Percentiles rank a stretch among this genome's conserved stretches.
Evolutionary conservation across 1,140 invertebrate genomes (phyloP).

Genomic region (Lepeophtheirus salmonis): DNA sequence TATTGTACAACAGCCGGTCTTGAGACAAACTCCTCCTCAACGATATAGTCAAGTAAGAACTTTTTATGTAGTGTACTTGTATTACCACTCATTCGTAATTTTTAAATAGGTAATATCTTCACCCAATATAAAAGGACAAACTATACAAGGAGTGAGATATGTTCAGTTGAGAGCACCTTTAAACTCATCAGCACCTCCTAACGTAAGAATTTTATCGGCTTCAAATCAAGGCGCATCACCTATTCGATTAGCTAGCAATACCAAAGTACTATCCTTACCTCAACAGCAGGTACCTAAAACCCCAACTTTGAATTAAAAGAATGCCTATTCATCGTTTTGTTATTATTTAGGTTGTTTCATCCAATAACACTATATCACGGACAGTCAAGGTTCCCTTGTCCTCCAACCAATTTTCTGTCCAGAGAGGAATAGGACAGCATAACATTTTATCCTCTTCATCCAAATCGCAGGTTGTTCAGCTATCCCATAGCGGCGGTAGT

Average conservation of each 20-base stretch:
- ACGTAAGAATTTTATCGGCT: no score
- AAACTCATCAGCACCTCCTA: not conserved
- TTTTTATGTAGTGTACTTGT: no score
- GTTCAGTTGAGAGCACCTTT: not conserved
- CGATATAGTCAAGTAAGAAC: not conserved
- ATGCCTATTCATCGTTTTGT: not conserved
- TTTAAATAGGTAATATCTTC: not conserved
- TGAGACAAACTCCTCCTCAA: no score
- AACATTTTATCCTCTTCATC: not conserved
- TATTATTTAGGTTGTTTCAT: not conserved
- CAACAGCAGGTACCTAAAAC: not conserved
- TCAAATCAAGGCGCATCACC: not conserved
- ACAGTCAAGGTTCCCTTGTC: not conserved
- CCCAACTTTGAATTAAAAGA: not conserved
- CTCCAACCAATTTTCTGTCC: not conserved
- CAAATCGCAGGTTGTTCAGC: not conserved
- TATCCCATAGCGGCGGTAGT: not conserved
- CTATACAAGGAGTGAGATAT: not conserved
- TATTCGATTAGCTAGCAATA: not conserved
- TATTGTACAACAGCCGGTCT: no score
- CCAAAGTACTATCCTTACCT: not conserved
- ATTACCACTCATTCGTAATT: not conserved
- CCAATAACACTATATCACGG: not conserved
- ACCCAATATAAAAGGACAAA: no score
- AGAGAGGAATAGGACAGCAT: not conserved